Evolutionary conservation across 2,888 invertebrate species (phyloP).

Genomic region (Ypsolopha scabrella): DNA sequence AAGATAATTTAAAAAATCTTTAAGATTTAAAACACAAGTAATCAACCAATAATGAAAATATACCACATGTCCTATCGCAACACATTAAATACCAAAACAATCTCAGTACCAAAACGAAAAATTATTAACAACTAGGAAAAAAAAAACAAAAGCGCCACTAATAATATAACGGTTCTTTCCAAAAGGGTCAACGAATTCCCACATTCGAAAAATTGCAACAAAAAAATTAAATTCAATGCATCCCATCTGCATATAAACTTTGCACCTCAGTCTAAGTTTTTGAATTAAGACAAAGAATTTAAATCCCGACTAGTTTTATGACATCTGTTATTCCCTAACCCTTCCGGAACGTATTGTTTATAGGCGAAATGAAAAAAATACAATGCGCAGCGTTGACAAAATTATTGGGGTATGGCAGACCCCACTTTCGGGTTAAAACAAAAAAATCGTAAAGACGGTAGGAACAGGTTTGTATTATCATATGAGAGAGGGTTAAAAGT

Average conservation of each 20-base stretch:
- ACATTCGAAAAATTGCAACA: slow-evolving; percentile 31
- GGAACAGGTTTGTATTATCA: slow-evolving; percentile 66
- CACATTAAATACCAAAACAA: background rate
- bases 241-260: slow-evolving; percentile 31
- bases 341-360: slow-evolving; percentile 42
- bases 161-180: slow-evolving; percentile 36
- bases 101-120: no score
- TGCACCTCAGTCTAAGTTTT: slow-evolving; percentile 35
- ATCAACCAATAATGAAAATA: background rate
- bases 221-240: slow-evolving; percentile 56
- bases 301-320: slow-evolving; percentile 14
- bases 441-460: slow-evolving; percentile 49
- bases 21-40: no score
- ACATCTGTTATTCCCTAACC: slow-evolving; percentile 47
- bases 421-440: slow-evolving; percentile 49
- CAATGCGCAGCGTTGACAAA: slow-evolving; percentile 58
- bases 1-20: no score
- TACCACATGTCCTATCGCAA: background rate
- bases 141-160: slow-evolving; percentile 35
- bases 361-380: slow-evolving; percentile 32
- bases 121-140: slow-evolving; percentile 9
- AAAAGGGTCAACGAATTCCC: slow-evolving; percentile 57
- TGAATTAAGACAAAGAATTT: slow-evolving; percentile 42
- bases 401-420: slow-evolving; percentile 28
- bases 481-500: slow-evolving; percentile 50